A percentile compares a stretch with the other conserved stretches of the same genome.
Conservation (phyloP, 2,888 invertebrate species). For the Cantharis flavilabris region DNA sequence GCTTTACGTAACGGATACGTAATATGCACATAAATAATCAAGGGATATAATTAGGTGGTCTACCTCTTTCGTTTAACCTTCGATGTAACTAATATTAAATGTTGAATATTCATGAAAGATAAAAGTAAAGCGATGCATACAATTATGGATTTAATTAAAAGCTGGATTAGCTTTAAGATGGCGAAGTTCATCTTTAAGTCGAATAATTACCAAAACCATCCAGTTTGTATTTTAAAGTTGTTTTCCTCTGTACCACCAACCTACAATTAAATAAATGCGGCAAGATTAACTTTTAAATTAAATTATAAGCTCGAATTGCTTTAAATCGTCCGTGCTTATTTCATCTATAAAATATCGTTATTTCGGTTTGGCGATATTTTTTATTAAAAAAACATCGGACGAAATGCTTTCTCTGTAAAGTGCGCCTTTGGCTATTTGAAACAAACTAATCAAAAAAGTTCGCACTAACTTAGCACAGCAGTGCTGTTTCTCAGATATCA, state of each 20-base stretch:
- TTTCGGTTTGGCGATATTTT: background rate
- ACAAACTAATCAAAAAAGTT: background rate
- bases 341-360: background rate
- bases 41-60: background rate
- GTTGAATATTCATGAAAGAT: slow-evolving; percentile 30
- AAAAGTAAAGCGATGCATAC: slow-evolving; percentile 29
- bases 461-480: background rate
- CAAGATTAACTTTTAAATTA: background rate
- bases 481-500: background rate
- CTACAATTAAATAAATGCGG: background rate
- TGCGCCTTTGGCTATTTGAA: background rate
- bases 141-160: slow-evolving; percentile 31
- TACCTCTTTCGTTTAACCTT: slow-evolving; percentile 25
- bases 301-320: background rate
- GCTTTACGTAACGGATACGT: background rate
- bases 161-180: slow-evolving; percentile 22
- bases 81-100: slow-evolving; percentile 20
- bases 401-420: background rate
- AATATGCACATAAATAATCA: background rate
- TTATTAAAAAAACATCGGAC: background rate
- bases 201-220: background rate
- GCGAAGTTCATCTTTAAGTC: background rate
- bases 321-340: background rate
- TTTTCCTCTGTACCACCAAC: background rate
- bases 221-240: background rate